These are phyloP conservation scores for Dromiciops gliroides DNA, from an alignment of 2,113 vertebrate genomes.

Conservation along the genomic window DNA sequence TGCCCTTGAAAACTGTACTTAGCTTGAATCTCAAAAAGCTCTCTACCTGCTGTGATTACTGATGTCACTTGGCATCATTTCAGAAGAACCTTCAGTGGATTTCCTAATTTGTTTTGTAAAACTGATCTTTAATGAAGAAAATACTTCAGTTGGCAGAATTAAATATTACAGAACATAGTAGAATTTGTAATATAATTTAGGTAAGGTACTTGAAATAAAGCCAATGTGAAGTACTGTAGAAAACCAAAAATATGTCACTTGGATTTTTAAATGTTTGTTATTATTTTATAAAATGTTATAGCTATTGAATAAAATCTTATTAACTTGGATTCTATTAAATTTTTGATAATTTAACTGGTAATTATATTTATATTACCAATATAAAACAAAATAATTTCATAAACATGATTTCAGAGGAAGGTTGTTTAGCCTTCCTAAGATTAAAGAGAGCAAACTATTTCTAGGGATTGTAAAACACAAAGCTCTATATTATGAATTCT, in stretches of 20 bases:
- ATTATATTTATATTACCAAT: neutral
- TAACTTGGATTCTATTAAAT: neutral
- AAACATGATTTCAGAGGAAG: neutral
- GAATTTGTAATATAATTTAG: neutral
- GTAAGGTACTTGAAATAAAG: neutral
- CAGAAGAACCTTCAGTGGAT: slow-evolving; percentile 19
- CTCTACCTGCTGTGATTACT: neutral
- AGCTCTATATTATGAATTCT: neutral
- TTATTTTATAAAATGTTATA: neutral
- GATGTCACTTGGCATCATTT: slow-evolving; percentile 1
- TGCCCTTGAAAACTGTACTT: slow-evolving; percentile 46
- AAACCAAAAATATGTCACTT: neutral
- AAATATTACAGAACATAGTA: neutral
- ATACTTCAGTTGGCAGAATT: neutral
- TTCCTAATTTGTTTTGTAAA: slow-evolving; percentile 17
- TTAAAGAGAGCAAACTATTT: neutral
- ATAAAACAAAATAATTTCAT: neutral
- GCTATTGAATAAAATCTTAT: neutral
- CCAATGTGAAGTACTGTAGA: neutral
- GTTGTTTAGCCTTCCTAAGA: neutral
- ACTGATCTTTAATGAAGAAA: slow-evolving; percentile 29
- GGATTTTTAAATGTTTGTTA: neutral
- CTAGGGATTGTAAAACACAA: neutral
- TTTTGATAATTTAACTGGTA: neutral
- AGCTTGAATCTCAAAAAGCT: slow-evolving; percentile 53